These are phyloP conservation scores for Dryobotodes eremita DNA, from an alignment of 2,888 invertebrate genomes.

Conservation along the genomic window DNA sequence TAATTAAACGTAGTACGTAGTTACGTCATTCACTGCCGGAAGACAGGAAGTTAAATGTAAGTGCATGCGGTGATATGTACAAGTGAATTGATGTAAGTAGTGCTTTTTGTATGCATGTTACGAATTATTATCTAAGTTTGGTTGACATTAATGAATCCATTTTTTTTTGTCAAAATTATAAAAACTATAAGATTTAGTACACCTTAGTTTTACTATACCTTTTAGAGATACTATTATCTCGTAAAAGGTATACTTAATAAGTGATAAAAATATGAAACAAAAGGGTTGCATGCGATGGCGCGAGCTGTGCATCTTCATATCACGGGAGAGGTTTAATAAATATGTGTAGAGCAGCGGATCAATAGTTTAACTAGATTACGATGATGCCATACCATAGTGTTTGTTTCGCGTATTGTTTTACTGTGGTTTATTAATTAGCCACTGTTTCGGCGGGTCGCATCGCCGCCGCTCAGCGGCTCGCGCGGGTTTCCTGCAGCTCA, in stretches of 20 bases:
- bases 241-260: too few relatives aligned
- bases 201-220: too few relatives aligned
- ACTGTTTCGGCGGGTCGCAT: not conserved
- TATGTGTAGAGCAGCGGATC: not conserved
- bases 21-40: not conserved
- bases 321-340: not conserved
- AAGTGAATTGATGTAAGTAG: not conserved
- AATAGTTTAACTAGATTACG: not conserved
- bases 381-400: not conserved
- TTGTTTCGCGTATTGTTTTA: not conserved
- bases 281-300: not conserved
- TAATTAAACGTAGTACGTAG: not conserved
- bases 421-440: not conserved
- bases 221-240: too few relatives aligned
- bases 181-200: too few relatives aligned
- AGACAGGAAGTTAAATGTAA: not conserved
- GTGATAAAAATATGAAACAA: not conserved
- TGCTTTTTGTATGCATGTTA: not conserved
- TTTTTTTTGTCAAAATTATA: too few relatives aligned
- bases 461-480: not conserved
- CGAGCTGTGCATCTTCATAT: not conserved
- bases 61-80: not conserved
- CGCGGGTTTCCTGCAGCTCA: too few relatives aligned
- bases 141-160: too few relatives aligned
- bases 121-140: too few relatives aligned